phyloP scores from a whole-genome alignment of 2,113 vertebrate species.

The Oceanodroma tethys region DNA sequence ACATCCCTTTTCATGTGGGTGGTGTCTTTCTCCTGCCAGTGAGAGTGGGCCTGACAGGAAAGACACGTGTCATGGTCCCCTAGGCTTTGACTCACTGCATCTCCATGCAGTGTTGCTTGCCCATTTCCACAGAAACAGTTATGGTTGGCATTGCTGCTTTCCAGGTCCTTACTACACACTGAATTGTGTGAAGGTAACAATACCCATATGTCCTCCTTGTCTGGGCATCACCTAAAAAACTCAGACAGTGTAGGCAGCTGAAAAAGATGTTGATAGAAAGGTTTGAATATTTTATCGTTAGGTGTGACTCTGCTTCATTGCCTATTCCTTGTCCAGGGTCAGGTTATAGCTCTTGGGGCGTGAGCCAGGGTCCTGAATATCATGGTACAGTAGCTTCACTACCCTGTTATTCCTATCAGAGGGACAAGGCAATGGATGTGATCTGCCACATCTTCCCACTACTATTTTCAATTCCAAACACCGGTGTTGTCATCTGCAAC shows the following conservation, averaged over 20 bases:
- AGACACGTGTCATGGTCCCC: rapidly evolving
- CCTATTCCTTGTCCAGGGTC: not conserved
- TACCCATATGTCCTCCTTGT: not conserved
- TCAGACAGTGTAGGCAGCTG: not conserved
- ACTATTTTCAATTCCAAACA: not conserved
- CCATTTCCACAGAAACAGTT: not conserved
- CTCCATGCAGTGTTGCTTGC: not conserved
- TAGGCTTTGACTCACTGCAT: not conserved
- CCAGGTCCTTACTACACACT: not conserved
- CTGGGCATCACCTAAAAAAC: not conserved
- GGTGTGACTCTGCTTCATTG: not conserved
- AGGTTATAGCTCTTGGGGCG: not conserved
- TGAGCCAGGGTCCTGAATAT: not conserved
- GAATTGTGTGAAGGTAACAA: not conserved
- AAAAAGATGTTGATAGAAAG: not conserved
- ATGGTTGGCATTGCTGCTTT: not conserved
- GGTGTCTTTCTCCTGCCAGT: not conserved
- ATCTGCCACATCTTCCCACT: not conserved
- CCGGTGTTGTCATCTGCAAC: not conserved
- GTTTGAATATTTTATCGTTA: not conserved
- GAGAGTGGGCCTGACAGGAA: not conserved
- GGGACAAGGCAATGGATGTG: not conserved
- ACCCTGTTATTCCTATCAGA: not conserved
- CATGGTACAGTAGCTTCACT: not conserved
- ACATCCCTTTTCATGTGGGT: not conserved